Conservation (phyloP, 2,113 vertebrate species). For the Petrocephalus zakoni region DNA sequence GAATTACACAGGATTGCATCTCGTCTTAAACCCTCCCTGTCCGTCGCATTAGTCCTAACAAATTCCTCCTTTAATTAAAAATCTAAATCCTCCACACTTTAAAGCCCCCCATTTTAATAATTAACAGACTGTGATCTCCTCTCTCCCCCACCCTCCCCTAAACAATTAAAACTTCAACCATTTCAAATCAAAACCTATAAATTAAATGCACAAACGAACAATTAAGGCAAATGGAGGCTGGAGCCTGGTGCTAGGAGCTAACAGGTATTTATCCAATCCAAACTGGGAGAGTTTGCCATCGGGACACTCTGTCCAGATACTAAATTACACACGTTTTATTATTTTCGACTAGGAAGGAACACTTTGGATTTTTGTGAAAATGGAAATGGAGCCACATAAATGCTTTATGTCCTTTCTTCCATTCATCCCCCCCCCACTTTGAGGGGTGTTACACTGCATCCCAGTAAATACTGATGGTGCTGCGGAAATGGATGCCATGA, state of each 20-base stretch:
- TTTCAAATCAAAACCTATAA: conserved; percentile 37
- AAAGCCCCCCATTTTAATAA: conserved; percentile 60
- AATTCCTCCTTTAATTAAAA: conserved; percentile 70
- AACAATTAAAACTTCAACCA: conserved; percentile 33
- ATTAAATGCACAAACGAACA: conserved; percentile 44
- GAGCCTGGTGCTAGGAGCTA: conserved; percentile 16
- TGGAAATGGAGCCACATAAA: neutral
- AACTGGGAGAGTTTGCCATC: conserved; percentile 35
- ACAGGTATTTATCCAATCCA: conserved; percentile 33
- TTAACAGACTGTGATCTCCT: conserved; percentile 61
- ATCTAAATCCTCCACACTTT: conserved; percentile 65
- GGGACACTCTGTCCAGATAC: conserved; percentile 30
- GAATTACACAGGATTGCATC: conserved; percentile 42
- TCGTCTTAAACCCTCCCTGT: conserved; percentile 39
- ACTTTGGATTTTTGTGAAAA: conserved; percentile 30
- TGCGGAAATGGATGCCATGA: neutral
- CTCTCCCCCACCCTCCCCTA: conserved; percentile 17
- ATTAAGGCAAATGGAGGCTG: neutral
- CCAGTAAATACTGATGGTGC: neutral
- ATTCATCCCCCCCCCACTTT: neutral
- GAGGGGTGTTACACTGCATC: neutral
- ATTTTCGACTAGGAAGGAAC: conserved; percentile 24
- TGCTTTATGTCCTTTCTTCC: neutral
- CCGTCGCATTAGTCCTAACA: conserved; percentile 23
- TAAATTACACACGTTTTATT: conserved; percentile 41